Evolutionary conservation across 2,888 invertebrate species (phyloP).

Genomic region (Caenorhabditis sp.): DNA sequence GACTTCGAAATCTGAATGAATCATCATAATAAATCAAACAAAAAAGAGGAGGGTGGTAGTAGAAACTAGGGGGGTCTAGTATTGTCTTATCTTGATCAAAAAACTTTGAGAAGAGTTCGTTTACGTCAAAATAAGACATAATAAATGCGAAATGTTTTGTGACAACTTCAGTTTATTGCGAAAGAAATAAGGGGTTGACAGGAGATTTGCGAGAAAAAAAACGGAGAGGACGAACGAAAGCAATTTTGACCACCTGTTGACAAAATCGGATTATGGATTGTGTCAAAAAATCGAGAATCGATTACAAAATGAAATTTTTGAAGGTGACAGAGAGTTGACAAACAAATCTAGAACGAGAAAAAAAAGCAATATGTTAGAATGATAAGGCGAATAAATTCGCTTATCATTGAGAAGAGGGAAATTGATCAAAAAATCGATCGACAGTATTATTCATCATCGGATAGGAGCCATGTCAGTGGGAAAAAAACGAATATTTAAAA

Average conservation of each 20-base stretch:
- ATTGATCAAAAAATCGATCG: background rate
- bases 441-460: background rate
- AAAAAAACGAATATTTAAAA: no score
- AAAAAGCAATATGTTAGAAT: background rate
- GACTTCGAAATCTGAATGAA: background rate
- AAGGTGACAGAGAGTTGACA: no score
- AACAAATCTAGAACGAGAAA: no score
- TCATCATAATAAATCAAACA: background rate
- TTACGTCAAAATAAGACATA: background rate
- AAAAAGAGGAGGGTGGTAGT: background rate
- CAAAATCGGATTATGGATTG: constrained; percentile 24
- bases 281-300: background rate
- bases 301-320: no score
- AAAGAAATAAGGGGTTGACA: background rate
- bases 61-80: background rate
- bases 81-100: background rate
- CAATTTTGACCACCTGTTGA: constrained; percentile 21
- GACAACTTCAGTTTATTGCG: no score
- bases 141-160: background rate
- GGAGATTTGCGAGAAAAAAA: background rate
- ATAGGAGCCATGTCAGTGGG: no score
- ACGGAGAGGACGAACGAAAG: background rate
- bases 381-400: background rate
- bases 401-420: background rate
- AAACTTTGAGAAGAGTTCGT: background rate